A percentile compares a stretch with the other conserved stretches of the same genome.
These are phyloP conservation scores for Candidula unifasciata DNA, from an alignment of 2,888 invertebrate species.

Conservation along the genomic window DNA sequence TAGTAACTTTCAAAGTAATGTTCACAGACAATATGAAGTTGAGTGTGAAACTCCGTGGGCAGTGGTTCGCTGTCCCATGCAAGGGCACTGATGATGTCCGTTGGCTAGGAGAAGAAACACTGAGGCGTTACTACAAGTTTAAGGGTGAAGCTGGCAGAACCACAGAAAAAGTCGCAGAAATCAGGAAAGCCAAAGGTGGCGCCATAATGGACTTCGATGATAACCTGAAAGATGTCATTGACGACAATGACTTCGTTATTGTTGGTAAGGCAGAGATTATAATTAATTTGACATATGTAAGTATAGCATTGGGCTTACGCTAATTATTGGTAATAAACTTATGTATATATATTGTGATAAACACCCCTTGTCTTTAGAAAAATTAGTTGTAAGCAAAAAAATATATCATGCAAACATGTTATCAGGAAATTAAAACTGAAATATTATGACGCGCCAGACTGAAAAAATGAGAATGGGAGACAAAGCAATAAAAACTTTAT, in stretches of 20 bases:
- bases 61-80: slow-evolving; percentile 82
- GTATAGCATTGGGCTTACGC: not conserved
- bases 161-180: slow-evolving; percentile 77
- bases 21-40: slow-evolving; percentile 79
- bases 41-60: slow-evolving; percentile 80
- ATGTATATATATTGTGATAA: not conserved
- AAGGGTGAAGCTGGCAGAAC: slow-evolving; percentile 68
- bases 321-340: not conserved
- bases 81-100: slow-evolving; percentile 78
- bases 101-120: slow-evolving; percentile 81
- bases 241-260: slow-evolving; percentile 83
- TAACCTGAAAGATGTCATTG: slow-evolving; percentile 80
- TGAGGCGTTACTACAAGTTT: slow-evolving; percentile 79
- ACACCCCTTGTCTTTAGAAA: no score
- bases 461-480: no score
- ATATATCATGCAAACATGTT: no score
- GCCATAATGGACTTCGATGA: slow-evolving; percentile 82
- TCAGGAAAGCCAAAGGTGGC: slow-evolving; percentile 82
- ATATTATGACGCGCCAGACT: no score
- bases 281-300: not conserved
- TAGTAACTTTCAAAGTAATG: not conserved
- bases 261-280: slow-evolving; percentile 78
- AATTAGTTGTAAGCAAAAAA: no score
- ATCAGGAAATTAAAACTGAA: no score
- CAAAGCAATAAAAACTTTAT: no score